Percentiles rank a stretch among this genome's conserved stretches.
Evolutionary conservation across 2,888 invertebrate genomes (phyloP).

Genomic region (Calameuta pallipes): DNA sequence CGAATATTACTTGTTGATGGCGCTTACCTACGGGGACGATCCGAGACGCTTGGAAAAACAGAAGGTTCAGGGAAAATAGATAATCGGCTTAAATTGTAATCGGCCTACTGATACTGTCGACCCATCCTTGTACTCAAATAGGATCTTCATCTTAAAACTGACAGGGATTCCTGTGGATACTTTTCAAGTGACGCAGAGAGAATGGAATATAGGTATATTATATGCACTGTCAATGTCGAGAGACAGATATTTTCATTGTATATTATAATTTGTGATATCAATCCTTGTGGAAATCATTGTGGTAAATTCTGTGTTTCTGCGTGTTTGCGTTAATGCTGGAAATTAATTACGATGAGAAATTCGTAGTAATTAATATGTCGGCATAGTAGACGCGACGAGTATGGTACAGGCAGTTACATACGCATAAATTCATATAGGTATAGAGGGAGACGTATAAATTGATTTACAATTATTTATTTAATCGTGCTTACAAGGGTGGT

Average conservation of each 20-base stretch:
- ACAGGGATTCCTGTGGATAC: not conserved
- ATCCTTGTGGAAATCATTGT: not conserved
- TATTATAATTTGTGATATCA: not conserved
- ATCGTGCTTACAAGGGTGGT: not conserved
- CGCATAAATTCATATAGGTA: not conserved
- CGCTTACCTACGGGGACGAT: not conserved
- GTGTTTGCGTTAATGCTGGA: not conserved
- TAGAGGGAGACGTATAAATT: not conserved
- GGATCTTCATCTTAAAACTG: not conserved
- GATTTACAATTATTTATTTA: not conserved
- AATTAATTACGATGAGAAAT: not conserved
- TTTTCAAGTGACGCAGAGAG: not conserved
- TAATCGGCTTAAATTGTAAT: constrained; percentile 6
- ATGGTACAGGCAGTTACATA: not conserved
- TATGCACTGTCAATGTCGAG: not conserved
- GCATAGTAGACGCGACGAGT: not conserved
- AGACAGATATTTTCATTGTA: not conserved
- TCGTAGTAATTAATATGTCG: not conserved
- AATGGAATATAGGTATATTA: not conserved
- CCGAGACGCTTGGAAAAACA: not conserved
- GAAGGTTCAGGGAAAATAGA: not conserved
- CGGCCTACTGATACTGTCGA: not conserved
- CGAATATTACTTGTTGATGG: not conserved
- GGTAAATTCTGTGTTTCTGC: not conserved
- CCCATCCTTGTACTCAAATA: not conserved